Evolutionary conservation across 2,888 invertebrate genomes (phyloP).

Genomic region (Lepeophtheirus nordmannii): DNA sequence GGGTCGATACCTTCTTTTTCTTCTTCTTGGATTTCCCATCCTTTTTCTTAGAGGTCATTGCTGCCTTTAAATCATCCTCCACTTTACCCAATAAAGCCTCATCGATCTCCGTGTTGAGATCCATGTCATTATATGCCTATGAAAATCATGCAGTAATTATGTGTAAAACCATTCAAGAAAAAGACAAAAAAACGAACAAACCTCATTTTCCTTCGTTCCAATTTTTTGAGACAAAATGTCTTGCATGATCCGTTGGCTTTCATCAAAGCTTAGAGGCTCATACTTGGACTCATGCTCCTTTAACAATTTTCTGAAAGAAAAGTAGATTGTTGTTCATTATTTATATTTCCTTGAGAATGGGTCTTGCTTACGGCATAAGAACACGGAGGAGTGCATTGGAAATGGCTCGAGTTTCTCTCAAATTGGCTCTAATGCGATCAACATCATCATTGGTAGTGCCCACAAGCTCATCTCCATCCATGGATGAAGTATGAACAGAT

Average conservation of each 20-base stretch:
- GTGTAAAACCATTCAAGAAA: too few species aligned
- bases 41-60: too few species aligned
- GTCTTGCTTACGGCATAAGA: slow-evolving; percentile 19
- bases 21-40: too few species aligned
- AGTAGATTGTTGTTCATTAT: neutral
- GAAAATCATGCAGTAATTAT: too few species aligned
- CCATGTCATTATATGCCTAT: too few species aligned
- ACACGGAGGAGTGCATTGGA: slow-evolving; percentile 12
- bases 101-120: too few species aligned
- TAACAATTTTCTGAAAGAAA: slow-evolving; percentile 12
- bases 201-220: slow-evolving; percentile 14
- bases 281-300: slow-evolving; percentile 12
- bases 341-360: neutral
- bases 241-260: slow-evolving; percentile 11
- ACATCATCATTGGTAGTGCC: slow-evolving; percentile 5
- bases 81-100: slow-evolving; percentile 6
- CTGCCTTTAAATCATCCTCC: neutral
- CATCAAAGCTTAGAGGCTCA: slow-evolving; percentile 11
- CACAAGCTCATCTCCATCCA: neutral
- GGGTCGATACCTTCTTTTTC: too few species aligned
- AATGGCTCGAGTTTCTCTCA: slow-evolving; percentile 1
- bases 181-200: neutral
- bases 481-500: neutral
- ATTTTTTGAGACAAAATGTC: slow-evolving; percentile 16
- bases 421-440: neutral